Percentiles rank a stretch among this genome's conserved stretches.
Conservation (phyloP, 2,888 invertebrate species). For the Augochlorella aurata region DNA sequence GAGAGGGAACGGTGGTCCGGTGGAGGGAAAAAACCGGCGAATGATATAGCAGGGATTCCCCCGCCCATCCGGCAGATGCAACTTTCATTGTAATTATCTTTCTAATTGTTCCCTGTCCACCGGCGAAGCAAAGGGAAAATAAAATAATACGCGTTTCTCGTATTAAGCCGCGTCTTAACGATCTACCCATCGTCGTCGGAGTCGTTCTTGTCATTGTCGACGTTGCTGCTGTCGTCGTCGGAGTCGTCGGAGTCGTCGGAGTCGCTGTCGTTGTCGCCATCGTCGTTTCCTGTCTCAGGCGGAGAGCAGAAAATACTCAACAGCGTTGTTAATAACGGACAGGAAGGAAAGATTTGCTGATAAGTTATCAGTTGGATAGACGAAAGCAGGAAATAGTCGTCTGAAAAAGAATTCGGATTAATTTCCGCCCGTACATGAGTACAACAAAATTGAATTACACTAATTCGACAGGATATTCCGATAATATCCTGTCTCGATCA, state of each 20-base stretch:
- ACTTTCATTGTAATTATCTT: constrained; percentile 64
- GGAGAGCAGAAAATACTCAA: neutral
- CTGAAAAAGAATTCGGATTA: neutral
- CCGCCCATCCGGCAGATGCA: constrained; percentile 33
- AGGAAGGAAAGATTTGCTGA: neutral
- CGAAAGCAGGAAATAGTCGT: neutral
- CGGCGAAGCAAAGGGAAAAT: constrained; percentile 24
- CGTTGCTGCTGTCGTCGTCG: neutral
- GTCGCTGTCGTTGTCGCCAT: neutral
- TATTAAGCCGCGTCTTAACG: constrained; percentile 28
- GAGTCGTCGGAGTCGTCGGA: neutral
- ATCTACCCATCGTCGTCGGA: neutral
- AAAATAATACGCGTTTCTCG: constrained; percentile 12
- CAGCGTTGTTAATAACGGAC: neutral
- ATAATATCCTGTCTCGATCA: neutral
- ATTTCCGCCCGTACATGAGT: neutral
- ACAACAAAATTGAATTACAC: neutral
- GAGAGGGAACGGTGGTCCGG: neutral
- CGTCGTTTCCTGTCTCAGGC: neutral
- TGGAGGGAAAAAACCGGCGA: constrained; percentile 13
- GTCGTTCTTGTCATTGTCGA: neutral
- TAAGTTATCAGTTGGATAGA: neutral
- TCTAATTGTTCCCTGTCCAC: constrained; percentile 58
- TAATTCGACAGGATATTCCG: neutral
- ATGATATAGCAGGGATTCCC: constrained; percentile 34